These are phyloP conservation scores for Megaustenia siamemsis DNA, from an alignment of 2,888 invertebrate species.

Conservation along the genomic window DNA sequence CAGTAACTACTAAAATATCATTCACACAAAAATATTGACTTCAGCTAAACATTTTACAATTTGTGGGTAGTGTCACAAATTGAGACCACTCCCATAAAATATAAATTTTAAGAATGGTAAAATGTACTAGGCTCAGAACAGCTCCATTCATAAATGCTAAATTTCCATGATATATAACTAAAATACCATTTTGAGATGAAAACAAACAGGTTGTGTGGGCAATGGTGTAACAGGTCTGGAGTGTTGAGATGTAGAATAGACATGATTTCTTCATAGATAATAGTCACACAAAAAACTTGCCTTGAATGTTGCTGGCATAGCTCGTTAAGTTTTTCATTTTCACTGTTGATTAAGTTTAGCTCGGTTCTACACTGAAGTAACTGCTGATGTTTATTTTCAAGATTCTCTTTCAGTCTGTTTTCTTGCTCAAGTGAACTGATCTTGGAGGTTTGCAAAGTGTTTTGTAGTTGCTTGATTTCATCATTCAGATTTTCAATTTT, in stretches of 20 bases:
- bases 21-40: too few relatives aligned
- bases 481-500: conserved; percentile 65
- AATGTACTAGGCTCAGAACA: too few relatives aligned
- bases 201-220: too few relatives aligned
- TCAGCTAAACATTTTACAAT: too few relatives aligned
- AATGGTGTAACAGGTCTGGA: too few relatives aligned
- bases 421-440: conserved; percentile 62
- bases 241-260: not conserved
- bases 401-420: conserved; percentile 60
- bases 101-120: too few relatives aligned
- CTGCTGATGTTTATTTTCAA: conserved; percentile 63
- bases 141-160: too few relatives aligned
- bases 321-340: conserved; percentile 52
- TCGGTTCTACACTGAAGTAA: conserved; percentile 43
- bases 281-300: not conserved
- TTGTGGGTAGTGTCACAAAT: too few relatives aligned
- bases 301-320: conserved; percentile 54
- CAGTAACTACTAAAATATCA: too few relatives aligned
- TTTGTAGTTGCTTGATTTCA: conserved; percentile 65
- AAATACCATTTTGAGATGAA: too few relatives aligned
- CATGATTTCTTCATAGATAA: not conserved
- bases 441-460: conserved; percentile 62
- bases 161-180: too few relatives aligned
- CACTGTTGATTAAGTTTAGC: conserved; percentile 39
- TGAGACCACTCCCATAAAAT: too few relatives aligned